phyloP scores from a whole-genome alignment of 64 coral and sea anemone species.

The Dendronephthya gigantea region DNA sequence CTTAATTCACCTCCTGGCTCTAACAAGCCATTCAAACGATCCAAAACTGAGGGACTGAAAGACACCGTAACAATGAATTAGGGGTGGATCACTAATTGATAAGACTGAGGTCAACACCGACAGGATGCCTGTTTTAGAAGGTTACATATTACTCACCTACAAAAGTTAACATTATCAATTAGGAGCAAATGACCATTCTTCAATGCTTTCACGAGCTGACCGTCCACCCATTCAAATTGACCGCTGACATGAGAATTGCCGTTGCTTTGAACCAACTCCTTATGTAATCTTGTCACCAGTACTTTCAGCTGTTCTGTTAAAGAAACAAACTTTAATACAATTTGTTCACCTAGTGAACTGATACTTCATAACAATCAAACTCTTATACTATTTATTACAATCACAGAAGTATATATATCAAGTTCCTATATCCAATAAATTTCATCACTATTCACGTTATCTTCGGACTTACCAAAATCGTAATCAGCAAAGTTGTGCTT shows the following conservation, averaged over 20 bases:
- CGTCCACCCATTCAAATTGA: constrained; percentile 93
- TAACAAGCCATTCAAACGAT: constrained; percentile 80
- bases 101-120: too few relatives aligned
- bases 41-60: constrained; percentile 77
- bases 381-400: too few relatives aligned
- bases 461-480: constrained; percentile 24
- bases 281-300: not conserved
- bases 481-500: not conserved
- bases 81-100: not conserved
- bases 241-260: constrained; percentile 73
- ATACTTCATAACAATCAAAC: not conserved
- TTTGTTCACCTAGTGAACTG: not conserved
- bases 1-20: constrained; percentile 65
- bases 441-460: too few relatives aligned
- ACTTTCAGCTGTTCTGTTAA: not conserved
- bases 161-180: constrained; percentile 98
- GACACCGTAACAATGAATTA: not conserved
- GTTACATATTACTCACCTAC: constrained; percentile 48
- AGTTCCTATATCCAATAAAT: too few relatives aligned
- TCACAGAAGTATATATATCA: too few relatives aligned
- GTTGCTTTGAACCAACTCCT: constrained; percentile 12
- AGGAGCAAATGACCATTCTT: constrained; percentile 77
- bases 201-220: constrained; percentile 77
- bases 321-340: not conserved
- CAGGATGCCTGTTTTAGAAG: not conserved